Base-by-base conservation (phyloP, 1,140 invertebrate species). In the Euura lappo region DNA sequence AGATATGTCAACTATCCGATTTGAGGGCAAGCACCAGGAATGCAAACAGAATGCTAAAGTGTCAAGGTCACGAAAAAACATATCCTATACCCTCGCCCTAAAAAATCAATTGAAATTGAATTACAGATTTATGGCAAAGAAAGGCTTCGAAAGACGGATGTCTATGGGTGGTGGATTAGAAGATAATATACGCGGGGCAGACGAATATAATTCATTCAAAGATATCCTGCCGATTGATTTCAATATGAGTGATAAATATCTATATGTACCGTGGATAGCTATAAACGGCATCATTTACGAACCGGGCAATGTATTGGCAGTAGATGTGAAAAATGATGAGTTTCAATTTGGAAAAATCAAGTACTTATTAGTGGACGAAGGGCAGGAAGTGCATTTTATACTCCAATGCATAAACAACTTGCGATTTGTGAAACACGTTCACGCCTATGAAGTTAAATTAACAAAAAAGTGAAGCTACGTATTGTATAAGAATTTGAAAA, bases 351-450 rank as follows among this genome's bases (percentile, higher is more conserved):
- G 70, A 10, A 60, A 71, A 68, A 71, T 71, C 10, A 28, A 71
- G 45, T 51, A 74, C 45, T 67, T 74, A 44, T 66, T 74, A 10
- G 46, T 72, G 45, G 66, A 65, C 44, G 6, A 44, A 11, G 60
- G 47, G 43, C 45, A 60, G 43, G 70, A 71, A 1, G 66, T 74
- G 60, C 68, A 74, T 74, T 74, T 74, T 60, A 8, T 71, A n/a
- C 4, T 45, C 2, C 6, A 44, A 60, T 68, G 3, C 67, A 70
- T 74, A 13, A 13, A 13, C 44, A 74, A 45, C 1, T 66, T 71
- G 7, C 45, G 13, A 47, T 71, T 44, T 44, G 67, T 28, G 6
- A 28, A 66, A 28, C 73, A 74, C 44, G 1, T 71, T 8, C 73
- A 71, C 13, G 73, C 73, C 1, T 74, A 67, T 44, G 44, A 43